These are phyloP conservation scores for Thereva nobilitata DNA, from an alignment of 2,888 invertebrate genomes.

Conservation along the genomic window DNA sequence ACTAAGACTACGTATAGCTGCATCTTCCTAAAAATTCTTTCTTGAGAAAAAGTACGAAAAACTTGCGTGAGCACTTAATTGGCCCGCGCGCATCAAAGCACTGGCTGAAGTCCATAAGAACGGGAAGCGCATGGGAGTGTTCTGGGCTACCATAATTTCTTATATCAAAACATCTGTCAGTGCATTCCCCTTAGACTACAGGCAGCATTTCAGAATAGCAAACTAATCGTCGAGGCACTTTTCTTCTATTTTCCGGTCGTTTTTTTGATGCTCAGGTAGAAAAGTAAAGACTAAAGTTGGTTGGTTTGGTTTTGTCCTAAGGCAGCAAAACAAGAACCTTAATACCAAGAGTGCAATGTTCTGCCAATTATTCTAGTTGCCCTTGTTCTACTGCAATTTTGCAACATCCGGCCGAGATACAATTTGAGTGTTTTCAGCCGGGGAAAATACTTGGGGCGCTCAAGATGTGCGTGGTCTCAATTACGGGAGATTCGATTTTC, in stretches of 20 bases:
- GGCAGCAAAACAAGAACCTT: slow-evolving; percentile 19
- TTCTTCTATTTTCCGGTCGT: slow-evolving; percentile 39
- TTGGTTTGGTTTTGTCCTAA: slow-evolving; percentile 5
- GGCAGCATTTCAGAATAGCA: slow-evolving; percentile 5
- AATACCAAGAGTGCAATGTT: slow-evolving; percentile 30
- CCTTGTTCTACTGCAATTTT: slow-evolving; percentile 43
- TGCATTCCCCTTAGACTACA: slow-evolving; percentile 16
- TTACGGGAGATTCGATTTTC: background rate
- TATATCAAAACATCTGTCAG: slow-evolving; percentile 26
- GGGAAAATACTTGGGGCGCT: slow-evolving; percentile 13
- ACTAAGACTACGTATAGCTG: no score
- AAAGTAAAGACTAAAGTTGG: slow-evolving; percentile 7
- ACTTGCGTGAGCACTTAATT: no score
- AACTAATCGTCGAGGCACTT: slow-evolving; percentile 23
- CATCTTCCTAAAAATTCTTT: no score
- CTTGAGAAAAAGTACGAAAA: no score
- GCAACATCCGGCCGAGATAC: slow-evolving; percentile 45
- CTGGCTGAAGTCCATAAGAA: no score
- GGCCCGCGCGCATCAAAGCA: no score
- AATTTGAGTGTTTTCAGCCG: slow-evolving; percentile 42
- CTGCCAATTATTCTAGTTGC: slow-evolving; percentile 40
- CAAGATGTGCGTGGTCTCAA: slow-evolving; percentile 10
- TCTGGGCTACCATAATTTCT: no score
- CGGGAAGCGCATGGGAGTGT: no score
- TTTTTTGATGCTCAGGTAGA: slow-evolving; percentile 29